Base-by-base conservation (phyloP, 2,797 vertebrate species). In the Anguilla obscura region DNA sequence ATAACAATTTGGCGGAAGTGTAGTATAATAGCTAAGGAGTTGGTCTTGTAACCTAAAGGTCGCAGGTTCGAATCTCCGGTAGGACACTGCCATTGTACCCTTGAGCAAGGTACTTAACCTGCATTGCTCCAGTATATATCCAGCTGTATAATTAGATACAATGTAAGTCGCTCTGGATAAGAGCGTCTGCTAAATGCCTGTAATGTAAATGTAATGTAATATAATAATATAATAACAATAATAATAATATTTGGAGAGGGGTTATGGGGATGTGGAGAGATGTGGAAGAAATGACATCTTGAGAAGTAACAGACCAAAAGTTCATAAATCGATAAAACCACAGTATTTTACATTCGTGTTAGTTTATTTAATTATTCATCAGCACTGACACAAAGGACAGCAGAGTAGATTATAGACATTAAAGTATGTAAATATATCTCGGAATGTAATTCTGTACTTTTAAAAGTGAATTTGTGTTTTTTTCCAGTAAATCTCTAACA, bases 331-430 rank as follows among this genome's bases (percentile, higher is more conserved):
- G 50, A 66, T 86, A 16, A 84, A 89, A 56, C 12, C 36, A 40
- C 89, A 76, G 86, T 91, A 60, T 3, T 9, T 33, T 89, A 90
- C 83, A 84, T 88, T 91, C 90, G 89, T 92, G 92, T 96, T 96
- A 94, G 92, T 96, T 95, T 94, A 94, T 94, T 95, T 91, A 94
- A 96, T 95, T 93, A 92, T 95, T 91, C 93, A 94, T 93, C 95
- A 27, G 24, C 18, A 93, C 93, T 89, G 91, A 93, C 94, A 95
- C 93, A 94, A 87, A 90, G 92, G 92, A 91, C 91, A 95, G 56
- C 89, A 91, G 90, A 90, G 80, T 91, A 91, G 45, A 92, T 95
- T 94, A 95, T 92, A 91, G 93, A 94, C 91, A 93, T 87, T 92
- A 95, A 91, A 94, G 93, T 87, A 95, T 93, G 93, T 93, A 95